Evolutionary conservation across 1,140 invertebrate genomes (phyloP).

Genomic region (Kradibia gibbosae): DNA sequence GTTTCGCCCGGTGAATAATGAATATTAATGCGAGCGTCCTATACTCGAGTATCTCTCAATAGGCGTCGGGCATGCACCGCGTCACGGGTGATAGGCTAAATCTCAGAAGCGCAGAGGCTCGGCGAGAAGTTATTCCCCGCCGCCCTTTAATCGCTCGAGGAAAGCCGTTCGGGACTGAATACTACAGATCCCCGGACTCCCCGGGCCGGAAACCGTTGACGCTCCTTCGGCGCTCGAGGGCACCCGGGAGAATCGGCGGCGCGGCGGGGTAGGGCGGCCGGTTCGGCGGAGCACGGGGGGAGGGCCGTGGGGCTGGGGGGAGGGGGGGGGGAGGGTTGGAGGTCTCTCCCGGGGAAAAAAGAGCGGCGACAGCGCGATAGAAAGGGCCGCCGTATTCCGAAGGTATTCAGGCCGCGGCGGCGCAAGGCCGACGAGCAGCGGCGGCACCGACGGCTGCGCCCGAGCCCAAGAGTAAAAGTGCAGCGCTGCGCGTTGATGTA

Average conservation of each 20-base stretch:
- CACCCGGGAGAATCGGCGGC: not conserved
- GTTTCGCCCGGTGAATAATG: not conserved
- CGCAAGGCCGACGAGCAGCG: conserved; percentile 32
- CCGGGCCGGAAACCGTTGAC: not conserved
- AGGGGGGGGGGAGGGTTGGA: not conserved
- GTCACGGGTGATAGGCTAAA: not conserved
- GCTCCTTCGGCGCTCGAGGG: not conserved
- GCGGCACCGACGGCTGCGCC: not conserved
- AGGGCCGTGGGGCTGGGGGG: not conserved
- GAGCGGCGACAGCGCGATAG: not conserved
- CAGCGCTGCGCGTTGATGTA: conserved; percentile 37
- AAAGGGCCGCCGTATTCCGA: conserved; percentile 26
- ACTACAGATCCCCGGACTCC: no score
- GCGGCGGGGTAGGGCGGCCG: not conserved
- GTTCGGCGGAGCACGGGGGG: not conserved
- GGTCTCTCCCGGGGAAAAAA: no score
- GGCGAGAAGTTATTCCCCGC: not conserved
- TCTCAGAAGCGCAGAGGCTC: no score
- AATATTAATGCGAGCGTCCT: not conserved
- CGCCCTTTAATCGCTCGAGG: not conserved
- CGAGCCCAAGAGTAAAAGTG: conserved; percentile 42
- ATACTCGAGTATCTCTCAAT: no score
- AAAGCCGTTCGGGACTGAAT: no score
- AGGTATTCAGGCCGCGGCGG: conserved; percentile 46
- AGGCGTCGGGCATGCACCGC: no score